phyloP scores from a whole-genome alignment of 2,888 invertebrate species.

The Drosophila subquinaria region DNA sequence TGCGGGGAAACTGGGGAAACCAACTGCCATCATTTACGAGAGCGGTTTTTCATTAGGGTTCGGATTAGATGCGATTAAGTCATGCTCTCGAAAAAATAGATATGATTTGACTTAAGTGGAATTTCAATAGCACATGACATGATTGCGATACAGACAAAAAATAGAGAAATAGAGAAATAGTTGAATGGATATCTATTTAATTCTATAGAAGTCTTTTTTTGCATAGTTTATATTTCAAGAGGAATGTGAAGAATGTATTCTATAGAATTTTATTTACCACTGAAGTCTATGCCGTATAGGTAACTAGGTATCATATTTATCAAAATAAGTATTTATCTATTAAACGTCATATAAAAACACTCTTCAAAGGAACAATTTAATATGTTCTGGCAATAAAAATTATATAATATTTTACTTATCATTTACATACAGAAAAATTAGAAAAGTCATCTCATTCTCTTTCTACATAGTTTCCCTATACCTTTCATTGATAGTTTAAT shows the following conservation, averaged over 20 bases:
- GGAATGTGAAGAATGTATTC: background rate
- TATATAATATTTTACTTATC: too few species aligned
- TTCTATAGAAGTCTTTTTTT: conserved; percentile 6
- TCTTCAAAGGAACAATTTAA: too few species aligned
- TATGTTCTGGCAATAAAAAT: too few species aligned
- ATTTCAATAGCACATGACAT: conserved; percentile 16
- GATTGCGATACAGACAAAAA: background rate
- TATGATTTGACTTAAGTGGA: conserved; percentile 3
- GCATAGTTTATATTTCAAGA: background rate
- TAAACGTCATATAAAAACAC: too few species aligned
- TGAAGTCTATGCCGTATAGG: too few species aligned
- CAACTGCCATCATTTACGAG: conserved; percentile 35
- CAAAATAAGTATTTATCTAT: too few species aligned
- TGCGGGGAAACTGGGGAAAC: background rate
- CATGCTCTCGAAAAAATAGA: background rate
- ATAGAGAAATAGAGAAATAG: too few species aligned
- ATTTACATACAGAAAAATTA: too few species aligned
- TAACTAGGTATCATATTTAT: too few species aligned
- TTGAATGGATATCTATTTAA: conserved; percentile 5
- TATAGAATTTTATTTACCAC: background rate
- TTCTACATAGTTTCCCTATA: background rate
- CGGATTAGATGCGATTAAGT: conserved; percentile 18
- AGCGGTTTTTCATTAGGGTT: conserved; percentile 20
- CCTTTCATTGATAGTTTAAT: conserved; percentile 9
- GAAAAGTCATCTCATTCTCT: background rate